phyloP scores from a whole-genome alignment of 2,797 vertebrate species.

The Myoxocephalus aenaeus region DNA sequence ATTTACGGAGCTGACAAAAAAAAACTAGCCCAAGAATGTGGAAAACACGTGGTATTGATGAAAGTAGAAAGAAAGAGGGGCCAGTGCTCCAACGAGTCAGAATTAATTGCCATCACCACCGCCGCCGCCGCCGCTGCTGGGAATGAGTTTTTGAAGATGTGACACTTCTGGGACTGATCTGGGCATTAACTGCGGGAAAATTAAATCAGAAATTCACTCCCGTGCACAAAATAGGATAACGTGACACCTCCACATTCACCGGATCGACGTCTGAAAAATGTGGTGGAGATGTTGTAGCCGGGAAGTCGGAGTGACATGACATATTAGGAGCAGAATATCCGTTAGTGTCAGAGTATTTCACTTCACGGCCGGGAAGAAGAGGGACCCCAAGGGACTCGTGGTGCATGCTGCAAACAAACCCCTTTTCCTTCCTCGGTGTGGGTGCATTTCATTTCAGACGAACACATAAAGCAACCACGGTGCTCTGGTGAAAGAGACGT shows the following conservation, averaged over 20 bases:
- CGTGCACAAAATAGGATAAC: slow-evolving; percentile 39
- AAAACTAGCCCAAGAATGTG: slow-evolving; percentile 39
- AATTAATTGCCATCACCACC: slow-evolving; percentile 53
- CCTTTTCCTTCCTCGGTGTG: background rate
- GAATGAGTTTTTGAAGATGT: slow-evolving; percentile 53
- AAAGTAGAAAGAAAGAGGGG: slow-evolving; percentile 45
- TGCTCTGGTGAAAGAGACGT: background rate
- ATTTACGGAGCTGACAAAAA: slow-evolving; percentile 58
- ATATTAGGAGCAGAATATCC: slow-evolving; percentile 31
- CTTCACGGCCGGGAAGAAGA: background rate
- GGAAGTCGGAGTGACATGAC: slow-evolving; percentile 34
- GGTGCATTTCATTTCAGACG: background rate
- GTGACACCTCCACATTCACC: slow-evolving; percentile 52
- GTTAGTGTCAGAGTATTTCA: slow-evolving; percentile 9
- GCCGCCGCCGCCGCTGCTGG: slow-evolving; percentile 4
- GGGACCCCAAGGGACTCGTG: background rate
- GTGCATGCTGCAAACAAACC: background rate
- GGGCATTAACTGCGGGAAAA: slow-evolving; percentile 48
- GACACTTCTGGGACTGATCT: slow-evolving; percentile 66
- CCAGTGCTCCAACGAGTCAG: slow-evolving; percentile 27
- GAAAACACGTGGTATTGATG: slow-evolving; percentile 44
- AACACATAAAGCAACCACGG: no score
- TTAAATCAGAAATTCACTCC: slow-evolving; percentile 44
- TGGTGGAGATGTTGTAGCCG: slow-evolving; percentile 25
- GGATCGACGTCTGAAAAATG: slow-evolving; percentile 49